These are phyloP conservation scores for Phthorimaea operculella DNA, from an alignment of 1,140 invertebrate species.

Conservation along the genomic window DNA sequence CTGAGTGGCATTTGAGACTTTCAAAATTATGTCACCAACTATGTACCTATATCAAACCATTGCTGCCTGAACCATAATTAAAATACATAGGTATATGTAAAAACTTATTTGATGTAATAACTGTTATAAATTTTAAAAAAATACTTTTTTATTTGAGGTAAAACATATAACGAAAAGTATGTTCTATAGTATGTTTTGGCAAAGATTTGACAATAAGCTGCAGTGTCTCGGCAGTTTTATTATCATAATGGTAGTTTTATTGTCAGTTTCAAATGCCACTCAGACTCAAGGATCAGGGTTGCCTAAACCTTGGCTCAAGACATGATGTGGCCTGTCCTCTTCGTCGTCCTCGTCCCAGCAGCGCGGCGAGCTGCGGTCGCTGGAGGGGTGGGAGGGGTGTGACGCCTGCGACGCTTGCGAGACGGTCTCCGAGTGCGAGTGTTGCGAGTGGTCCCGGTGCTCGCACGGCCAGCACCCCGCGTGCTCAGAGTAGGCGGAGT, in stretches of 20 bases:
- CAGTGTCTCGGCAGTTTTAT: too few species aligned
- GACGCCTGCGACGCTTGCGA: slow-evolving; percentile 25
- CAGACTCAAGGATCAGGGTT: slow-evolving; percentile 15
- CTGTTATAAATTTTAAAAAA: too few species aligned
- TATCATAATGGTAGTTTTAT: too few species aligned
- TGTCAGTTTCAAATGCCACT: slow-evolving; percentile 31
- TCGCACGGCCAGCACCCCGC: slow-evolving; percentile 67
- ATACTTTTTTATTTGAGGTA: too few species aligned
- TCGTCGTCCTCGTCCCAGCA: slow-evolving; percentile 66
- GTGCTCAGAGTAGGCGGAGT: slow-evolving; percentile 67
- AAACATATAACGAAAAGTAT: too few species aligned
- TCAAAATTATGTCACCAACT: neutral
- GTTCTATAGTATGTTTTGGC: too few species aligned
- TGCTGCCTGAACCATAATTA: neutral
- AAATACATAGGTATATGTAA: too few species aligned
- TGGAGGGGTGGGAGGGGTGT: slow-evolving; percentile 43
- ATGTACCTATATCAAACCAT: neutral
- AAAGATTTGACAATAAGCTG: too few species aligned
- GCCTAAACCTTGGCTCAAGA: slow-evolving; percentile 57
- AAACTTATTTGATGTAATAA: too few species aligned
- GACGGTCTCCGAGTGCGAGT: slow-evolving; percentile 35
- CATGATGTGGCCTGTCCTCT: slow-evolving; percentile 44
- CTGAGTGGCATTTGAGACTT: slow-evolving; percentile 50
- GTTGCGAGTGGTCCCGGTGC: slow-evolving; percentile 47
- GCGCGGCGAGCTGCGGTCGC: slow-evolving; percentile 69